Percentiles rank a stretch among this genome's conserved stretches.
phyloP scores from a whole-genome alignment of 2,888 invertebrate genomes.

The Tachina lurida region DNA sequence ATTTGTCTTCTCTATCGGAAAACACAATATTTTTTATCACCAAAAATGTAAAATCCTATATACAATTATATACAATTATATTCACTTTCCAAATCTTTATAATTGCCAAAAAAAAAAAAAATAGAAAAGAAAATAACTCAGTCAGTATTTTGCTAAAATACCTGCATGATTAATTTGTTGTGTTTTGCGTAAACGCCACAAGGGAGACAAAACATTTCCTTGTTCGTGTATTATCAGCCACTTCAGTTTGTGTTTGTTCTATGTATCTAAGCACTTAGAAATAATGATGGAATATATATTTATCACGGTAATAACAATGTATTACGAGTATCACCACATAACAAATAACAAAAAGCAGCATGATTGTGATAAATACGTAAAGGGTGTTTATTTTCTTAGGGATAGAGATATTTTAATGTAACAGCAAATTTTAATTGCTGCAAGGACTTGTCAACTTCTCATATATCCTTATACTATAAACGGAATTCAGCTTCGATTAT shows the following conservation, averaged over 20 bases:
- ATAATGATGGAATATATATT: conserved; percentile 60
- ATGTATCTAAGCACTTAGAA: conserved; percentile 51
- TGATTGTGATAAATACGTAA: conserved; percentile 47
- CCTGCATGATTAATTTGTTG: conserved; percentile 38
- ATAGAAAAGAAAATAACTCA: too few species aligned
- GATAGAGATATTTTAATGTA: too few species aligned
- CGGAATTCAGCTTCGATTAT: too few species aligned
- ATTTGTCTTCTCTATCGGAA: too few species aligned
- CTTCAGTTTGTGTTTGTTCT: conserved; percentile 52
- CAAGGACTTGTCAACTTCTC: too few species aligned
- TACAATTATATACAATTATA: too few species aligned
- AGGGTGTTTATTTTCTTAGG: too few species aligned
- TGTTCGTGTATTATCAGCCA: conserved; percentile 35
- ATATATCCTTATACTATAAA: too few species aligned
- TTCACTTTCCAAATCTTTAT: too few species aligned
- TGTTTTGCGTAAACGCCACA: conserved; percentile 14
- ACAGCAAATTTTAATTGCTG: too few species aligned
- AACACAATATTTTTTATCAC: too few species aligned
- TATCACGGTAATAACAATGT: conserved; percentile 21
- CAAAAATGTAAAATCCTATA: too few species aligned
- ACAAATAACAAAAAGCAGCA: background rate
- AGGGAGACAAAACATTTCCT: conserved; percentile 18
- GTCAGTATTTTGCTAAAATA: background rate
- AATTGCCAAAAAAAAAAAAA: background rate
- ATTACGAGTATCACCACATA: conserved; percentile 14